Evolutionary conservation across 2,797 vertebrate species (phyloP).

Genomic region (Pterois miles): DNA sequence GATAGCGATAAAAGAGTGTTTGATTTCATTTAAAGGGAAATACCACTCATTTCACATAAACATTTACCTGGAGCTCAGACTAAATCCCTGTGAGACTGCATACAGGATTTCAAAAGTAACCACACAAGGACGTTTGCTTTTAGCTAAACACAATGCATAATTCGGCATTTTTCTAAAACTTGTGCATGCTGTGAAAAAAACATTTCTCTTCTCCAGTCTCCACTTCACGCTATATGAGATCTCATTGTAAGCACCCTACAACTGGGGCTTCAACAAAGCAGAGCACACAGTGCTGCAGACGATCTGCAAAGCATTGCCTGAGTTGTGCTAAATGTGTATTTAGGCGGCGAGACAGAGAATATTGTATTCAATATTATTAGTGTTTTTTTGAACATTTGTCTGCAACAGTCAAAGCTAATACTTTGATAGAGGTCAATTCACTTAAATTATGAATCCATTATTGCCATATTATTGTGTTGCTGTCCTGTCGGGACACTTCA

Average conservation of each 20-base stretch:
- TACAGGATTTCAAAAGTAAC: not conserved
- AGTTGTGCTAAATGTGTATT: not conserved
- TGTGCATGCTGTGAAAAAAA: not conserved
- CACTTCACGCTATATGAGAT: not conserved
- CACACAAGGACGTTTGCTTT: not conserved
- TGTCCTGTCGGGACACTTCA: not conserved
- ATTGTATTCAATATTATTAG: not conserved
- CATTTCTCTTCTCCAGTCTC: not conserved
- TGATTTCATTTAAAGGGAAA: not conserved
- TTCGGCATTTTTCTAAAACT: not conserved
- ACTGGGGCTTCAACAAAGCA: conserved; percentile 8
- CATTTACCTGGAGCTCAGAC: not conserved
- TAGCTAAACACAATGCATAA: not conserved
- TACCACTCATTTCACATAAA: not conserved
- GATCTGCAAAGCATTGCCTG: conserved; percentile 2
- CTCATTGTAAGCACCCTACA: not conserved
- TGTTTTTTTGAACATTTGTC: not conserved
- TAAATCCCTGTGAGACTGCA: not conserved
- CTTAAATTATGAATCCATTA: not conserved
- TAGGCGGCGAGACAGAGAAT: not conserved
- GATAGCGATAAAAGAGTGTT: not conserved
- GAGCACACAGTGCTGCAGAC: conserved; percentile 5
- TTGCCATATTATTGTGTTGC: not conserved
- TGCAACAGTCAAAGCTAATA: not conserved
- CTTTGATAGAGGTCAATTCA: not conserved